phyloP scores from a whole-genome alignment of 1,140 invertebrate species.

The Apis laboriosa region DNA sequence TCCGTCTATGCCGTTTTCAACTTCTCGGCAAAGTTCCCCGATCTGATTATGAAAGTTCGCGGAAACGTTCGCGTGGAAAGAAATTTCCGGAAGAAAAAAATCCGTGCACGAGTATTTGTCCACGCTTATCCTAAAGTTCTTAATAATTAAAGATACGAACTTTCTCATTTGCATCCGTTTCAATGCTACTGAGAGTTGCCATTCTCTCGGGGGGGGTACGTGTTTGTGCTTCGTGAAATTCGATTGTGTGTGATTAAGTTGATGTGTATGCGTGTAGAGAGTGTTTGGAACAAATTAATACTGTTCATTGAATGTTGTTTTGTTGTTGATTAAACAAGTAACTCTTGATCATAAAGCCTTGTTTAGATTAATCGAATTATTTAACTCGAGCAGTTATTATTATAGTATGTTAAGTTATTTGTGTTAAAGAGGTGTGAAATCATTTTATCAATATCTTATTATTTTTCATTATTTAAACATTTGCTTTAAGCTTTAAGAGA shows the following conservation, averaged over 20 bases:
- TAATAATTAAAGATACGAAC: slow-evolving; percentile 27
- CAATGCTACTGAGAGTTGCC: not conserved
- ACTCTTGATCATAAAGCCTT: too few relatives aligned
- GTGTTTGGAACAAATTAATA: too few relatives aligned
- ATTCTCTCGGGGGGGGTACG: too few relatives aligned
- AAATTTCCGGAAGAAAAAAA: slow-evolving; percentile 29
- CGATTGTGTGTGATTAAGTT: not conserved
- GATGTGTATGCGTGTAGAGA: too few relatives aligned
- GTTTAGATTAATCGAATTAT: too few relatives aligned
- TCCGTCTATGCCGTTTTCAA: slow-evolving; percentile 21
- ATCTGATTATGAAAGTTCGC: slow-evolving; percentile 47
- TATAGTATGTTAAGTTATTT: too few relatives aligned
- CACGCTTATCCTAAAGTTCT: slow-evolving; percentile 10
- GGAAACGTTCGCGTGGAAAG: slow-evolving; percentile 35
- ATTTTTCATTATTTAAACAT: not conserved
- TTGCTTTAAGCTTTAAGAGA: too few relatives aligned
- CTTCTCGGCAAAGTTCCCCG: slow-evolving; percentile 17
- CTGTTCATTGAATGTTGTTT: not conserved
- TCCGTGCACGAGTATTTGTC: slow-evolving; percentile 12
- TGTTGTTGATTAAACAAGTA: too few relatives aligned
- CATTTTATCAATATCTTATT: too few relatives aligned
- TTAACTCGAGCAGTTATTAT: not conserved
- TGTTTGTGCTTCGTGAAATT: not conserved
- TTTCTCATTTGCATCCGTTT: not conserved
- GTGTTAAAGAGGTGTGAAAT: too few relatives aligned